Base-by-base conservation (phyloP, 2,888 invertebrate species). In the Pseudococcus longispinus region DNA sequence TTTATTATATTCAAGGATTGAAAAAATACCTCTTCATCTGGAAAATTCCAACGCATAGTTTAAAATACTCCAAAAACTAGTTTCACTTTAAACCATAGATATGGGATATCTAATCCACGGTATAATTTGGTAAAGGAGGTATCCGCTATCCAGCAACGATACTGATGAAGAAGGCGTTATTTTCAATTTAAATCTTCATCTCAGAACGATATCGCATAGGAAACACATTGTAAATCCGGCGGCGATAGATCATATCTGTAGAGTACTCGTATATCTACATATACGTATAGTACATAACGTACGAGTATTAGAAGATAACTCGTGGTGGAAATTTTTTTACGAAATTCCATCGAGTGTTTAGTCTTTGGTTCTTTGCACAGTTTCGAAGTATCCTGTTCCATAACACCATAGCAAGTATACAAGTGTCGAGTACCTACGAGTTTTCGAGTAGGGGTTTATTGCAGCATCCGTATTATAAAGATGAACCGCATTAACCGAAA, bases 141-240 rank as follows among this genome's bases (percentile, higher is more conserved):
- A 70, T 70, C 70, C n/a, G 5, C 32, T 32, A 32, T 32, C 32
- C 32, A 32, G 32, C 32, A 15, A 29, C 70, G 70, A 70, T 70
- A 29, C 29, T 70, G 70, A 70, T 70, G 29, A 70, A 26, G 70
- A 70, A 70, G 70, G 70, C 70, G 70, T 70, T 70, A 29, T 70
- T 70, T 70, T 29, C 70, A 70, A 70, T 70, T 70, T 70, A 70
- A 70, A 70, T 70, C 70, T 70, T 70, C 70, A 70, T 70, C 70
- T 70, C 8, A 29, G 15, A 70, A 70, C 26, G 70, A 70, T 70
- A 70, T 70, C 70, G 26, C 55, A 32, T 32, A 55, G 55, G 15
- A 70, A 70, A 70, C 70, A 29, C 29, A 70, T 26, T 29, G 29
- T 20, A 70, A 70, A 70, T 70, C 70, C 70, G 70, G 70, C 70